These are phyloP conservation scores for Ptilonorhynchus violaceus DNA, from an alignment of 2,113 vertebrate species.

Conservation along the genomic window DNA sequence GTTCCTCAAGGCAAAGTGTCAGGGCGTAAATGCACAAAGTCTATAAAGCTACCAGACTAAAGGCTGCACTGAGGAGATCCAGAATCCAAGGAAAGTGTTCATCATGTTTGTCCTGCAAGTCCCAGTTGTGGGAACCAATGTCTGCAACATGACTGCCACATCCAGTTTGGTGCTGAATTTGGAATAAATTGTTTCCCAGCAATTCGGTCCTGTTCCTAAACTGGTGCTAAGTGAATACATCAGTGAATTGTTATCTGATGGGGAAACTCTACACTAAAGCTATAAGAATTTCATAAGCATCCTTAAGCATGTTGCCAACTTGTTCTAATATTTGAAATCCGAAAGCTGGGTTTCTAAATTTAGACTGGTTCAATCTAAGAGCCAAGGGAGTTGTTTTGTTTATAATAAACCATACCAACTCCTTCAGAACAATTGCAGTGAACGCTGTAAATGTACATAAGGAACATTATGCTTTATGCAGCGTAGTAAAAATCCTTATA, in stretches of 20 bases:
- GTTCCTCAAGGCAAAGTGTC: not conserved
- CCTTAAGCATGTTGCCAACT: not conserved
- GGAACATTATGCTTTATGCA: conserved; percentile 19
- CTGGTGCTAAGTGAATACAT: not conserved
- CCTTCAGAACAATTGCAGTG: not conserved
- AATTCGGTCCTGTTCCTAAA: not conserved
- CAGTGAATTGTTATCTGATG: not conserved
- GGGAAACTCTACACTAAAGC: not conserved
- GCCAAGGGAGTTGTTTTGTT: not conserved
- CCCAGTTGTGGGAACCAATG: not conserved
- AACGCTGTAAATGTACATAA: not conserved
- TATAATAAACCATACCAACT: not conserved
- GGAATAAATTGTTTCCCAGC: not conserved
- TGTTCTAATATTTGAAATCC: not conserved
- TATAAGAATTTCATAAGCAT: not conserved
- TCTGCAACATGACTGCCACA: not conserved
- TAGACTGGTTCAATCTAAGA: not conserved
- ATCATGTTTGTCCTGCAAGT: not conserved
- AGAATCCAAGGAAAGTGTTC: not conserved
- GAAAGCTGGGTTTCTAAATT: not conserved
- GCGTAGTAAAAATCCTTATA: not conserved
- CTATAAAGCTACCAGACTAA: not conserved
- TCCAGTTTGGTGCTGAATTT: not conserved
- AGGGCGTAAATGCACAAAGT: not conserved
- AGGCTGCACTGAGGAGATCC: not conserved